phyloP scores from a whole-genome alignment of 2,888 invertebrate species.

The Alviniconcha strummeri region DNA sequence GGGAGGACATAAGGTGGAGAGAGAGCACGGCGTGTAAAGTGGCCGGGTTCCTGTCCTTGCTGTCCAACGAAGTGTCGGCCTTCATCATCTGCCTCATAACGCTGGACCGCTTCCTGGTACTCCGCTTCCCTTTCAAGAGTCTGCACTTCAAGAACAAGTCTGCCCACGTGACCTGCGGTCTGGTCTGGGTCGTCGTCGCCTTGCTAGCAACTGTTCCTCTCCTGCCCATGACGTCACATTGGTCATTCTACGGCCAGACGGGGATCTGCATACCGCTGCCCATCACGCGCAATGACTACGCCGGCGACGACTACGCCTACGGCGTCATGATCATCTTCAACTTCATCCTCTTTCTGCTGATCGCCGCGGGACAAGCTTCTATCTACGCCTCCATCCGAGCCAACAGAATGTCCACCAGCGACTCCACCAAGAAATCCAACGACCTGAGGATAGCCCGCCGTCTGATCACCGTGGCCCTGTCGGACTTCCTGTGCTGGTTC shows the following conservation, averaged over 20 bases:
- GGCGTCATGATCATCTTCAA: not conserved
- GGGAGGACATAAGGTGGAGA: not conserved
- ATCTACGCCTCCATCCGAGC: not conserved
- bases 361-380: not conserved
- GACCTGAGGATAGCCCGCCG: not conserved
- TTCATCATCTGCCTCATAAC: not conserved
- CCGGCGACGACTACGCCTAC: not conserved
- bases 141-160: not conserved
- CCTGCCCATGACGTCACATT: not conserved
- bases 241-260: conserved; percentile 29
- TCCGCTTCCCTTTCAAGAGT: not conserved
- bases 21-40: not conserved
- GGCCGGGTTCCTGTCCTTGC: conserved; percentile 3
- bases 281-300: conserved; percentile 3
- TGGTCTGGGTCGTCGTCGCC: not conserved
- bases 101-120: not conserved
- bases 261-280: conserved; percentile 36
- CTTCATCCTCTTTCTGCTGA: not conserved
- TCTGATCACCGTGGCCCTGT: not conserved
- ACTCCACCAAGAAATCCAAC: not conserved
- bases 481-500: conserved; percentile 2
- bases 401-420: not conserved
- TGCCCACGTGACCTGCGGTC: not conserved
- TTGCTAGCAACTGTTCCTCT: not conserved
- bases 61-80: conserved; percentile 15